Evolutionary conservation across 1,140 invertebrate genomes (phyloP), one percentile per base, ranked within the genome.

Genomic region (Dreissena polymorpha): DNA sequence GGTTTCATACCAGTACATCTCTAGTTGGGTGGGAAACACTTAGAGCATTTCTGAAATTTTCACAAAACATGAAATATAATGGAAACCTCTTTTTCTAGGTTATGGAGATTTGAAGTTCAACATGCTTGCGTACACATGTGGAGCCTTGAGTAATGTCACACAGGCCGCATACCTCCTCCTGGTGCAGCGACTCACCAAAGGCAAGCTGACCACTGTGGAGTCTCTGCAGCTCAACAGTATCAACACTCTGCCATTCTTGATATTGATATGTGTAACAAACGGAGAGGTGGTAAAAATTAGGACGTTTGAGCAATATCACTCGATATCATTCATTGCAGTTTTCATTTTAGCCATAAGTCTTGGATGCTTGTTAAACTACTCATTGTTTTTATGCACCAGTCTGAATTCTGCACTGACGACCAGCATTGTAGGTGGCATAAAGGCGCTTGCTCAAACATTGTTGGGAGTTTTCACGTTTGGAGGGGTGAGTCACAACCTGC

Each of bases 381-480:
- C 93, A 1, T 86, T 94, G 65, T 94, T 94, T 86, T 89, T 94
- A 64, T 94, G 94, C 85, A 94, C 94, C 0, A 91, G 91, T 69
- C 86, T 93, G 64, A 94, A 93, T 25, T 94, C 93, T 16, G 94
- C 94, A 2, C 86, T 94, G 57, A 94, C 94, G 0, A 94, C 94
- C 2, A 93, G 93, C 85, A 88, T 94, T 18, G 92, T 94, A 7
- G 93, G 93, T 3, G 92, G 93, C 0, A 72, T 93, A 10, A 94
- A 94, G 85, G 92, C 91, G 49, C 86, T 94, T 16, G 78, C 93
- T 14, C 94, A 94, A 88, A 94, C 94, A 53, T 53, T 93, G 10
- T 86, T 94, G 53, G 94, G 94, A 12, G 91, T 94, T 74, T 92
- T 94, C 75, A 91, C 93, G 3, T 94, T 94, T 90, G 93, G 93